Evolutionary conservation across 2,888 invertebrate species (phyloP).

Genomic region (Chromoteleia sp.): DNA sequence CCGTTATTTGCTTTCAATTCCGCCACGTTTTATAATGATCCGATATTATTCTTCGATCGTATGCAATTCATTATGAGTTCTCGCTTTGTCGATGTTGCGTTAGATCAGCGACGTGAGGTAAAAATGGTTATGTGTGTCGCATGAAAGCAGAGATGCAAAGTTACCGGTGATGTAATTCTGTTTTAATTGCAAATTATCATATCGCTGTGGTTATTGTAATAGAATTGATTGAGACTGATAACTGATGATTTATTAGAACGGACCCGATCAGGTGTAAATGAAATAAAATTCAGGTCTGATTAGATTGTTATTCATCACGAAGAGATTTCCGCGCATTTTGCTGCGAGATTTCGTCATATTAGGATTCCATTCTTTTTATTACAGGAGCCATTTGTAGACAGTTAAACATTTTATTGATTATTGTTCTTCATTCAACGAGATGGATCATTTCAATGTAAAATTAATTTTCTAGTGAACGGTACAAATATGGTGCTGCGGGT

Average conservation of each 20-base stretch:
- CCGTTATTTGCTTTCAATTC: slow-evolving; percentile 60
- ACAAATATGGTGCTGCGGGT: too few species aligned
- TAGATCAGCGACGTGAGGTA: slow-evolving; percentile 34
- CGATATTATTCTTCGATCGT: slow-evolving; percentile 39
- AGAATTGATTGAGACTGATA: neutral
- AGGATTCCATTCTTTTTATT: too few species aligned
- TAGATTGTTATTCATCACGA: too few species aligned
- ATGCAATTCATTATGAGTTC: slow-evolving; percentile 54
- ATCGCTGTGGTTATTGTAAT: slow-evolving; percentile 5
- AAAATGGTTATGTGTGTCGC: slow-evolving; percentile 29
- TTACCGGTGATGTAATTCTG: slow-evolving; percentile 16
- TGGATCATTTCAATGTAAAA: too few species aligned
- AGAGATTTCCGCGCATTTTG: too few species aligned
- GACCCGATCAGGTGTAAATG: too few species aligned
- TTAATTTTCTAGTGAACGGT: too few species aligned
- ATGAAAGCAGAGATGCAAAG: slow-evolving; percentile 4
- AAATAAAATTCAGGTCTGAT: too few species aligned
- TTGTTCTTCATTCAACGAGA: too few species aligned
- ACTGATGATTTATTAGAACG: neutral
- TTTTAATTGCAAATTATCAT: slow-evolving; percentile 21
- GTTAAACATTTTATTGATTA: too few species aligned
- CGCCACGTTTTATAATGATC: slow-evolving; percentile 45
- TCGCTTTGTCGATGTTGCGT: slow-evolving; percentile 45
- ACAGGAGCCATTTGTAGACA: too few species aligned
- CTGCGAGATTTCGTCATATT: too few species aligned